Percentiles rank a stretch among this genome's conserved stretches.
Conservation (phyloP, 2,113 vertebrate species). For the Cyprinodon variegatus region DNA sequence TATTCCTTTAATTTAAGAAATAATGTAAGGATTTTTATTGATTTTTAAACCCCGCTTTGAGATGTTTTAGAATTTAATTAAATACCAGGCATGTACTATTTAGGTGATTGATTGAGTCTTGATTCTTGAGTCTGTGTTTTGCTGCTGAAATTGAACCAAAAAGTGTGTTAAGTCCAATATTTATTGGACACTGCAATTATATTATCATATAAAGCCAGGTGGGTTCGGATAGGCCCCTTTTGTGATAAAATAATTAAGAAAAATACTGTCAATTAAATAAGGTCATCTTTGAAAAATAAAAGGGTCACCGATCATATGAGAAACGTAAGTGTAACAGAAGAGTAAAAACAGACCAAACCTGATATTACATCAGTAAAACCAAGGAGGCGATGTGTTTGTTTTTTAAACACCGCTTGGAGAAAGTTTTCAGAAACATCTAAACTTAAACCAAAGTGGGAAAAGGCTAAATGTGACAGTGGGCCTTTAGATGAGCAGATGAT, state of each 20-base stretch:
- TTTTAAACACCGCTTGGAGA: not conserved
- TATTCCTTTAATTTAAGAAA: no score
- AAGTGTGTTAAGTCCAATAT: not conserved
- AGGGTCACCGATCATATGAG: not conserved
- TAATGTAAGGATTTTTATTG: no score
- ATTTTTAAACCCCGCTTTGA: no score
- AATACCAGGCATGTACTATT: no score
- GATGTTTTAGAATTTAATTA: no score
- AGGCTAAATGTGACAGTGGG: slow-evolving; percentile 1
- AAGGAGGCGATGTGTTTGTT: not conserved
- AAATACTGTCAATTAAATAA: not conserved
- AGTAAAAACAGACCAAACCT: not conserved
- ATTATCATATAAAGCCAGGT: not conserved
- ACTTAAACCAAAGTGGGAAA: slow-evolving; percentile 13
- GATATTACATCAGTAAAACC: not conserved
- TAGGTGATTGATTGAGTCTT: no score
- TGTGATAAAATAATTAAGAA: not conserved
- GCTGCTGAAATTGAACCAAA: not conserved
- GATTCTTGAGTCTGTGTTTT: no score
- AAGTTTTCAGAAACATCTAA: slow-evolving; percentile 4
- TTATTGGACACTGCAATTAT: not conserved
- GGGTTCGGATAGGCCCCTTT: not conserved
- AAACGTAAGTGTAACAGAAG: not conserved
- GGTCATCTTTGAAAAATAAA: not conserved
- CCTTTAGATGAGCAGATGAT: slow-evolving; percentile 10